phyloP scores from a whole-genome alignment of 2,797 vertebrate genomes.

The Knipowitschia caucasica region DNA sequence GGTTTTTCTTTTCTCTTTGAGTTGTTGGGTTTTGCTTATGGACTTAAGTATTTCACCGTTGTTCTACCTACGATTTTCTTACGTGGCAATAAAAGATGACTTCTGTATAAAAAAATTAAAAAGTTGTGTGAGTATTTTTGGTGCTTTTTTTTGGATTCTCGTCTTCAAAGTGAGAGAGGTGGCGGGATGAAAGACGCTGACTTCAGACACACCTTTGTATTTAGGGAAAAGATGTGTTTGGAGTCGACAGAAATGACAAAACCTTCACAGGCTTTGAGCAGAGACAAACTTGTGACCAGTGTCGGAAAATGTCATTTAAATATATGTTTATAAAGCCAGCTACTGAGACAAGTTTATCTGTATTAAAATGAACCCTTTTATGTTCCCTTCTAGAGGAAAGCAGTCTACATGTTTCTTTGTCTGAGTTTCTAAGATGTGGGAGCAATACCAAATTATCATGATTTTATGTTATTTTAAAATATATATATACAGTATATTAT shows the following conservation, averaged over 20 bases:
- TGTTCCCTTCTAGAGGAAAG: too few species aligned
- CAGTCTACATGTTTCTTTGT: too few species aligned
- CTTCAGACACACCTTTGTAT: constrained; percentile 23
- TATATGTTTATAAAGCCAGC: too few species aligned
- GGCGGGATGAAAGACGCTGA: constrained; percentile 4
- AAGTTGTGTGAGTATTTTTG: constrained; percentile 26
- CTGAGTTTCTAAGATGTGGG: too few species aligned
- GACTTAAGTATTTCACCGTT: constrained; percentile 87
- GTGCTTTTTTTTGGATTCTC: constrained; percentile 13
- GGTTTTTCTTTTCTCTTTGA: constrained; percentile 68
- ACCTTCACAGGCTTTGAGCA: constrained; percentile 4
- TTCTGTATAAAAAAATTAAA: constrained; percentile 54
- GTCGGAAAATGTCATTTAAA: too few species aligned
- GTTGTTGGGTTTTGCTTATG: constrained; percentile 91
- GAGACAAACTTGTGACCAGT: too few species aligned
- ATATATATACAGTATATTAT: too few species aligned
- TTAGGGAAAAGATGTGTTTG: constrained; percentile 1
- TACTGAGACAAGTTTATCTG: too few species aligned
- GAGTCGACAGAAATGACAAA: constrained; percentile 3
- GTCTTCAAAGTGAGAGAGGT: constrained; percentile 26
- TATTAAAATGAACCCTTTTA: too few species aligned
- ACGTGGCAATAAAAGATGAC: constrained; percentile 96
- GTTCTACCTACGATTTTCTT: constrained; percentile 97
- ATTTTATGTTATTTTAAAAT: too few species aligned
- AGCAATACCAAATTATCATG: too few species aligned